These are phyloP conservation scores for Gallinago nigripennis DNA, from an alignment of 2,797 vertebrate species.

Conservation along the genomic window DNA sequence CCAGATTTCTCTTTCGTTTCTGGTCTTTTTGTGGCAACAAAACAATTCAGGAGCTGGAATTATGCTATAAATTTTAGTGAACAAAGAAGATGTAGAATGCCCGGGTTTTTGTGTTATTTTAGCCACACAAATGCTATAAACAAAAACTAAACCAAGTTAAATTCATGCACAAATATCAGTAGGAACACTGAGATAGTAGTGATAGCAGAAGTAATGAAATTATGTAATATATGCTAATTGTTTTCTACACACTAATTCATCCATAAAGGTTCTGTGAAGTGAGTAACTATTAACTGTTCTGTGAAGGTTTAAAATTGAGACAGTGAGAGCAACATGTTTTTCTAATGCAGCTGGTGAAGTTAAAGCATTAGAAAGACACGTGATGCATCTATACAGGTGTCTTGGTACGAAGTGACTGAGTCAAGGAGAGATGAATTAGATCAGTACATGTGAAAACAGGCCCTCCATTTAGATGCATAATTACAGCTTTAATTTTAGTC, in stretches of 20 bases:
- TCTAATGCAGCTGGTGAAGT: background rate
- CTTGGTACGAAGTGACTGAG: background rate
- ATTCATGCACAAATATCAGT: background rate
- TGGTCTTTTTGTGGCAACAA: background rate
- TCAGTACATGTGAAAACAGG: background rate
- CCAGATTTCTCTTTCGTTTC: background rate
- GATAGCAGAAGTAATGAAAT: conserved; percentile 48
- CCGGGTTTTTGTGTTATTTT: conserved; percentile 13
- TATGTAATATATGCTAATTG: conserved; percentile 26
- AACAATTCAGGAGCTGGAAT: background rate
- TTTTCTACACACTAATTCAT: conserved; percentile 19
- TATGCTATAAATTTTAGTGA: background rate
- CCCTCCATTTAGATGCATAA: background rate
- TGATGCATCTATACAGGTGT: background rate
- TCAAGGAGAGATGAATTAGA: background rate
- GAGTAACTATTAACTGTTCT: background rate
- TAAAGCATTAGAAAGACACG: background rate
- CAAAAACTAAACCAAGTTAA: background rate
- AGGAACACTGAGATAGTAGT: background rate
- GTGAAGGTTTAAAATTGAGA: background rate
- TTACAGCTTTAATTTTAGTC: background rate
- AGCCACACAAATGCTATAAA: background rate
- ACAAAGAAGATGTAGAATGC: background rate
- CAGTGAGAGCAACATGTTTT: background rate
- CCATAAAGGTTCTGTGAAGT: background rate